Conservation (phyloP, 2,797 vertebrate species). For the Buceros bicornis region DNA sequence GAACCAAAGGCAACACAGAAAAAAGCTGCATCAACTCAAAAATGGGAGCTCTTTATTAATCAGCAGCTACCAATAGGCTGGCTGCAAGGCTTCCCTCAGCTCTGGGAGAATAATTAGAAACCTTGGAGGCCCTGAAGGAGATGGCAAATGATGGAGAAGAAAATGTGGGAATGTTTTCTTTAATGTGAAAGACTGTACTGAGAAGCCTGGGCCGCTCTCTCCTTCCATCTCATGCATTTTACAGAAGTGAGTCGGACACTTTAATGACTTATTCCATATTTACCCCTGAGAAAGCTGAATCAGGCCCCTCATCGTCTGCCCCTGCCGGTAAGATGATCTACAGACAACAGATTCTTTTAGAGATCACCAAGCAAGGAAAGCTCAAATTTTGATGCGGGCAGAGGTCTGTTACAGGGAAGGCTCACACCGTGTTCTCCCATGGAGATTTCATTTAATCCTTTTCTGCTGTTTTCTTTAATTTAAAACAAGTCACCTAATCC, state of each 20-base stretch:
- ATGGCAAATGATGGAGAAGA: background rate
- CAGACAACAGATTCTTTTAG: background rate
- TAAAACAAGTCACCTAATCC: background rate
- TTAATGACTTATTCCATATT: background rate
- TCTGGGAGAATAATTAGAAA: background rate
- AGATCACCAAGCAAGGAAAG: background rate
- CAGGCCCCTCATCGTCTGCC: background rate
- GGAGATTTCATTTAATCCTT: background rate
- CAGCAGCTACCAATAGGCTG: background rate
- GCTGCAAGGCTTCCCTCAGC: background rate
- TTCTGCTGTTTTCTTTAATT: constrained; percentile 2
- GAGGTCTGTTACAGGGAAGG: background rate
- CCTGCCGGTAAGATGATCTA: background rate
- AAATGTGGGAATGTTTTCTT: background rate
- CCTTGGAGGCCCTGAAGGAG: background rate
- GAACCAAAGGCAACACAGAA: background rate
- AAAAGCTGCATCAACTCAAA: background rate
- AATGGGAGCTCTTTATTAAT: background rate
- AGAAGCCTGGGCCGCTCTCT: accelerated
- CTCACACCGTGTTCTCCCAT: background rate
- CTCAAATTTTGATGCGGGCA: background rate
- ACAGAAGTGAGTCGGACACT: accelerated
- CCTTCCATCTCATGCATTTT: background rate
- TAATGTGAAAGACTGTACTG: background rate
- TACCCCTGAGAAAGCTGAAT: background rate